Conservation (phyloP, 2,888 invertebrate genomes). For the Leucophenga maculata region DNA sequence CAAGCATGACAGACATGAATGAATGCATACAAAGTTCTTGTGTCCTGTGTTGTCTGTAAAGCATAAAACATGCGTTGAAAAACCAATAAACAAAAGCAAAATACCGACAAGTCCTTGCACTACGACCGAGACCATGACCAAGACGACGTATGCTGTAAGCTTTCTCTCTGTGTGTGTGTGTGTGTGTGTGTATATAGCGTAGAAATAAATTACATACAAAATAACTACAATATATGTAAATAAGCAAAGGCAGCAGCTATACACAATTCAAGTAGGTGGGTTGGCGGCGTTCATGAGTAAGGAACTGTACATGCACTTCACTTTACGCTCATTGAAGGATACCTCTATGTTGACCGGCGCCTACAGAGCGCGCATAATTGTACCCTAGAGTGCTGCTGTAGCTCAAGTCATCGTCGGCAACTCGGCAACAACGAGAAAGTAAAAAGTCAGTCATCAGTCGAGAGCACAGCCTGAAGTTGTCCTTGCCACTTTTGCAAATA, state of each 20-base stretch:
- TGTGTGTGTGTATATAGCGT: constrained; percentile 4
- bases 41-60: neutral
- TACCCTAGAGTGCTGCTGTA: constrained; percentile 4
- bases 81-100: constrained; percentile 57
- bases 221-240: constrained; percentile 63
- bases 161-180: neutral
- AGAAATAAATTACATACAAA: constrained; percentile 63
- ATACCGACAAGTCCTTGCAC: constrained; percentile 14
- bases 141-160: constrained; percentile 21
- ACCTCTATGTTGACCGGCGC: constrained; percentile 33
- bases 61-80: constrained; percentile 45
- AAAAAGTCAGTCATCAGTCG: constrained; percentile 48
- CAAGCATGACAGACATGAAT: neutral
- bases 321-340: constrained; percentile 1
- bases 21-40: constrained; percentile 32
- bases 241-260: constrained; percentile 39
- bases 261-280: constrained; percentile 37
- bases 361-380: constrained; percentile 26
- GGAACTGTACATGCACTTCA: neutral
- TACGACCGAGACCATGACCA: neutral
- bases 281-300: no score
- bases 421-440: constrained; percentile 55
- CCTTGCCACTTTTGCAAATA: no score
- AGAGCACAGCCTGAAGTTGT: no score
- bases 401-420: constrained; percentile 49